Base-by-base conservation (phyloP, 2,888 invertebrate species). In the Cabera pusaria region DNA sequence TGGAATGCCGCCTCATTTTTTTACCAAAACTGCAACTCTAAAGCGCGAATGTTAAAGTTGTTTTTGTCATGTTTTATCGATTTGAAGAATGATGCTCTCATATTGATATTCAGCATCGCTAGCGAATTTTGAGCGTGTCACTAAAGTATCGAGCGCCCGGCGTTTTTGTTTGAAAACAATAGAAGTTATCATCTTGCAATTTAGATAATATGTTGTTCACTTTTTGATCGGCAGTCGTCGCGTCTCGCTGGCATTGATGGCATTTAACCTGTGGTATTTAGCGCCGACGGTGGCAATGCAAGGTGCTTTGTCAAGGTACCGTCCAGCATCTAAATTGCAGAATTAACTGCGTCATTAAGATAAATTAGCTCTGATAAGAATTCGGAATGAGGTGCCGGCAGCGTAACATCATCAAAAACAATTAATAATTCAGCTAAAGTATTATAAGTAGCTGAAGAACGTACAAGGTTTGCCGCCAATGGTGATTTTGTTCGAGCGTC, bases 321-420 rank as follows among this genome's bases (percentile, higher is more conserved):
- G 60, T 60, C 66, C 70, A 69, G 87, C 81, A 84, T 87, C 78
- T 72, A 76, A 86, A 87, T 78, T 66, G 66, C 65, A 61, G 61
- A 65, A 79, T 86, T 84, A 82, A 71, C 59, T 69, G 59, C 40
- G 72, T 81, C 83, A 85, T 87, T 86, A 86, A 87, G 87, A 87
- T 88, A 75, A 86, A 85, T 85, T 73, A 75, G 71, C 57, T 58
- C 35, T 62, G 86, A 87, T 87, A 85, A 77, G 68, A 72, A 61
- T 65, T 52, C 37, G 41, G 51, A 68, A 67, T 65, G 67, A 74
- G 75, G 77, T 81, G 76, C 70, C 67, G 65, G 73, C 67, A 59
- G 57, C 61, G 65, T 66, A 71, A 65, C 70, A 64, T 59, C 52
- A 56, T 60, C 60, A 59, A 68, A 74, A 72, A 59, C 59, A 27